Conservation (phyloP, 2,113 vertebrate species). For the Oncorhynchus keta region DNA sequence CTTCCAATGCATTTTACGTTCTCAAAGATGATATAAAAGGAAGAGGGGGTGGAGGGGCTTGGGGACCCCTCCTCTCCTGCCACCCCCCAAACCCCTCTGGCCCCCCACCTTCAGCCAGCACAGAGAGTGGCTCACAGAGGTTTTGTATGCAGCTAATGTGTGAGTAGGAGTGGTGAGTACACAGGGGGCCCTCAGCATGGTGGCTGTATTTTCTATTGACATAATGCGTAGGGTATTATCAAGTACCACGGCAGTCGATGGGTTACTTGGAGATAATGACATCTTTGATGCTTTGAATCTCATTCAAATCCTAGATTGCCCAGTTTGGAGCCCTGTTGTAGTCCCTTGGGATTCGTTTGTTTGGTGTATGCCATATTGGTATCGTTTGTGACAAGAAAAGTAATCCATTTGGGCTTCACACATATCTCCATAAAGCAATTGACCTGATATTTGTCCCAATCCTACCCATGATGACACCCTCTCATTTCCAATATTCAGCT, state of each 20-base stretch:
- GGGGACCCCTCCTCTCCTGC: conserved; percentile 35
- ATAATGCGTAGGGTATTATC: conserved; percentile 26
- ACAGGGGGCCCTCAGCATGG: conserved; percentile 38
- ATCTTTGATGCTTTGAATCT: conserved; percentile 24
- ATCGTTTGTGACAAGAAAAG: conserved; percentile 5
- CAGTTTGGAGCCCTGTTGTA: conserved; percentile 6
- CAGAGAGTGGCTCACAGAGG: conserved; percentile 54
- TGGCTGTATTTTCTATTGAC: conserved; percentile 34
- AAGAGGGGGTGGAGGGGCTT: conserved; percentile 1
- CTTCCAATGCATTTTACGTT: conserved; percentile 63
- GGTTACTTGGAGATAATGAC: conserved; percentile 27
- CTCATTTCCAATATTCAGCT: conserved; percentile 2
- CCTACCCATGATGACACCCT: background rate
- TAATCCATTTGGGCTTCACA: background rate
- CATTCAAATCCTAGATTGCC: conserved; percentile 17
- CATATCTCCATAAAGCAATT: background rate
- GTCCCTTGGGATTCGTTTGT: background rate
- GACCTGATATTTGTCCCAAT: background rate
- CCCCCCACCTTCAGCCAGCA: conserved; percentile 57
- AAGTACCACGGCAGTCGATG: conserved; percentile 30
- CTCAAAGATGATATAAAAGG: conserved; percentile 46
- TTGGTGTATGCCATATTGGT: background rate
- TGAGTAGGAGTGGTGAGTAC: conserved; percentile 61
- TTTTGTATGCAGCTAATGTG: conserved; percentile 59
- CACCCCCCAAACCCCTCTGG: conserved; percentile 52